phyloP scores from a whole-genome alignment of 2,888 invertebrate genomes.

The Villa cingulata region DNA sequence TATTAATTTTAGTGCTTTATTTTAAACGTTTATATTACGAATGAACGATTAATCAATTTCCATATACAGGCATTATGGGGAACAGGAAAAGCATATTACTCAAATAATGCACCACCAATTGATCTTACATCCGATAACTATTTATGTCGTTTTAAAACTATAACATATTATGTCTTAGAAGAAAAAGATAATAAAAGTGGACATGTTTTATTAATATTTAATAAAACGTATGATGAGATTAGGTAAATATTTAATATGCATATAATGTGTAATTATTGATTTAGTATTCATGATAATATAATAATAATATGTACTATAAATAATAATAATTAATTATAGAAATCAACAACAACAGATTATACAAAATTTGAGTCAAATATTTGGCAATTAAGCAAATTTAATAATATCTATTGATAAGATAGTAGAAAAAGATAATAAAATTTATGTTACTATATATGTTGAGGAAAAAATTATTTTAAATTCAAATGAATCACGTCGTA shows the following conservation, averaged over 20 bases:
- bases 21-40: background rate
- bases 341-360: slow-evolving; percentile 57
- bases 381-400: slow-evolving; percentile 77
- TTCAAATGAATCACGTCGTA: slow-evolving; percentile 49
- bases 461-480: slow-evolving; percentile 51
- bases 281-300: background rate
- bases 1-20: background rate
- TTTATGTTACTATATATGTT: slow-evolving; percentile 62
- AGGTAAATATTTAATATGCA: slow-evolving; percentile 39
- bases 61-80: slow-evolving; percentile 47
- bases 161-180: slow-evolving; percentile 82
- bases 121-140: slow-evolving; percentile 81
- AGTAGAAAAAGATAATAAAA: slow-evolving; percentile 66
- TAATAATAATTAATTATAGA: slow-evolving; percentile 37
- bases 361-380: slow-evolving; percentile 49
- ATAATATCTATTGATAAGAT: slow-evolving; percentile 63
- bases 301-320: slow-evolving; percentile 14
- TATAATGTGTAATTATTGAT: background rate
- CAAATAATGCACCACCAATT: slow-evolving; percentile 59
- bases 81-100: slow-evolving; percentile 63
- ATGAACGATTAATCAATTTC: background rate
- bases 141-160: slow-evolving; percentile 85
- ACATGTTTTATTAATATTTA: slow-evolving; percentile 70
- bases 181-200: slow-evolving; percentile 84
- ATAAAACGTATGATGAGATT: slow-evolving; percentile 66